A percentile compares a stretch with the other conserved stretches of the same genome.
These are phyloP conservation scores for Mactromeris polynyma DNA, from an alignment of 2,888 invertebrate species.

Conservation along the genomic window DNA sequence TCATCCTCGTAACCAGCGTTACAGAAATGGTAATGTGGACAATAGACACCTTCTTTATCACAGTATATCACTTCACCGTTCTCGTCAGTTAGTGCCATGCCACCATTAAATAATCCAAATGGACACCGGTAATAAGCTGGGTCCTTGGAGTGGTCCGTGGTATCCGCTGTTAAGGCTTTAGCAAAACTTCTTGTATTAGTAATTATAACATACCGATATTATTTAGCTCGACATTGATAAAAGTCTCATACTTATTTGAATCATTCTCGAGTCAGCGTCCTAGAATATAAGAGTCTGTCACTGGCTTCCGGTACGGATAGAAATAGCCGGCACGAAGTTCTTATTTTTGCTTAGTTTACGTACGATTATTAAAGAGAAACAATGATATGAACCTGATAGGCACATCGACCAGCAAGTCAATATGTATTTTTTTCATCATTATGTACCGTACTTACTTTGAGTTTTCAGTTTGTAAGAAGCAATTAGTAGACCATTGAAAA, in stretches of 20 bases:
- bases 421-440: too few relatives aligned
- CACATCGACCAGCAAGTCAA: too few relatives aligned
- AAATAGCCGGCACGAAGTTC: background rate
- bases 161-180: slow-evolving; percentile 7
- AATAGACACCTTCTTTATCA: slow-evolving; percentile 51
- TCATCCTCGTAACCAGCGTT: slow-evolving; percentile 52
- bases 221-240: too few relatives aligned
- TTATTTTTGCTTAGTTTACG: background rate
- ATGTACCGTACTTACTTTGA: too few relatives aligned
- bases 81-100: slow-evolving; percentile 35
- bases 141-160: slow-evolving; percentile 39
- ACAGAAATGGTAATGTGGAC: slow-evolving; percentile 58
- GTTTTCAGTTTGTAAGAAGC: too few relatives aligned
- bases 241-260: background rate
- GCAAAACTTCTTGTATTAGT: background rate
- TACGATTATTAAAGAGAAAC: too few relatives aligned
- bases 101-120: slow-evolving; percentile 54
- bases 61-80: slow-evolving; percentile 58
- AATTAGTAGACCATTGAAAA: too few relatives aligned
- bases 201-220: background rate
- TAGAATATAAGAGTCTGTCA: too few relatives aligned
- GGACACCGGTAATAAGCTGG: slow-evolving; percentile 55
- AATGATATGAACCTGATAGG: too few relatives aligned
- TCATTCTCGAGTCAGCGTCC: too few relatives aligned
- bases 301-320: too few relatives aligned